Conservation (phyloP, 2,888 invertebrate species). For the Schrankia costaestrigalis region DNA sequence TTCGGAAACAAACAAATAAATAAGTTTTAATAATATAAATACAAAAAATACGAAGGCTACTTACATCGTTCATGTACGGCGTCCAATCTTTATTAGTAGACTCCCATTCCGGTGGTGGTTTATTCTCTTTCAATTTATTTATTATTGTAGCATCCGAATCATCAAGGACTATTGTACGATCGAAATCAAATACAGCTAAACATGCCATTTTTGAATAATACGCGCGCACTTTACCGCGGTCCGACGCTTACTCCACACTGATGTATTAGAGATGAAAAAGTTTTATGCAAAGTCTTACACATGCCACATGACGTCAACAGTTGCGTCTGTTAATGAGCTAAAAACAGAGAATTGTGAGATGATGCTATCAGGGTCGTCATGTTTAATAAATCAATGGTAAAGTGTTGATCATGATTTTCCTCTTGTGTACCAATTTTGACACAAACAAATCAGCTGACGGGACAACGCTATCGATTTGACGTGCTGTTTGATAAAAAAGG, state of each 20-base stretch:
- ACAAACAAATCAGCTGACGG: constrained; percentile 5
- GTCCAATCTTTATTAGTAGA: constrained; percentile 63
- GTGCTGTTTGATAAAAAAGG: too few relatives aligned
- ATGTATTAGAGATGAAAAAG: too few relatives aligned
- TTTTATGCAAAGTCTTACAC: constrained; percentile 4
- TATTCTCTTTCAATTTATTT: constrained; percentile 58
- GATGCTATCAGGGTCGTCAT: constrained; percentile 38
- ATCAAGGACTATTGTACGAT: constrained; percentile 66
- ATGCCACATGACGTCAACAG: constrained; percentile 24
- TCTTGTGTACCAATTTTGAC: too few relatives aligned
- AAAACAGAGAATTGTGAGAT: constrained; percentile 20
- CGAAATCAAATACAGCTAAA: constrained; percentile 72
- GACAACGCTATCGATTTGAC: constrained; percentile 12
- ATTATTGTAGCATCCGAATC: constrained; percentile 73
- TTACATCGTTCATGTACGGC: constrained; percentile 74
- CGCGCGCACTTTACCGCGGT: constrained; percentile 38
- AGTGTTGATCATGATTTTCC: too few relatives aligned
- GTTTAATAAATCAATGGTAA: too few relatives aligned
- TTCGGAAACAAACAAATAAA: not conserved
- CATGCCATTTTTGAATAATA: constrained; percentile 47
- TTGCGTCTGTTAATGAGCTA: too few relatives aligned
- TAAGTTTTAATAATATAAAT: too few relatives aligned
- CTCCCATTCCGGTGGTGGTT: constrained; percentile 70
- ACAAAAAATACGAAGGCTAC: constrained; percentile 34
- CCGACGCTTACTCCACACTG: constrained; percentile 35